These are phyloP conservation scores for Montipora capricornis DNA, from an alignment of 64 coral and sea anemone species.

Conservation along the genomic window DNA sequence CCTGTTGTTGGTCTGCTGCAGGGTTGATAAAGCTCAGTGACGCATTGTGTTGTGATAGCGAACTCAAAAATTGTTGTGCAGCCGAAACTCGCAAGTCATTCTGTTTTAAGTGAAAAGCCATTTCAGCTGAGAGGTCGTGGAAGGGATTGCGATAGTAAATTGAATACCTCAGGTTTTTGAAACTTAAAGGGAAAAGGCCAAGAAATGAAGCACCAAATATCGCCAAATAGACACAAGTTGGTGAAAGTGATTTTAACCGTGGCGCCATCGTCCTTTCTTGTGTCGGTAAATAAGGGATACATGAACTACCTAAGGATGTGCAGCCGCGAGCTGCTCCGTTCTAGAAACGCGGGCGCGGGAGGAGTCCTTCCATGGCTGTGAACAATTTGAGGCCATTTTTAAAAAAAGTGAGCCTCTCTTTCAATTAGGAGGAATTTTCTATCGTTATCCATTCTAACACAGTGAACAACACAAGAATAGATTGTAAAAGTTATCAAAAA, in stretches of 20 bases:
- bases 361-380: too few relatives aligned
- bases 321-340: too few relatives aligned
- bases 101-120: conserved; percentile 45
- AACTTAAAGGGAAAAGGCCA: neutral
- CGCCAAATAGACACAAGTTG: neutral
- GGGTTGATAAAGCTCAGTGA: conserved; percentile 1
- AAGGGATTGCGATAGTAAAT: conserved; percentile 36
- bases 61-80: conserved; percentile 12
- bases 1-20: neutral
- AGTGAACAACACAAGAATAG: too few relatives aligned
- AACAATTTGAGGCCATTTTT: too few relatives aligned
- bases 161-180: conserved; percentile 35
- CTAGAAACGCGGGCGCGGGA: too few relatives aligned
- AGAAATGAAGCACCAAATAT: conserved; percentile 16
- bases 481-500: too few relatives aligned
- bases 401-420: too few relatives aligned
- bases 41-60: neutral
- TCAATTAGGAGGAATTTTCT: too few relatives aligned
- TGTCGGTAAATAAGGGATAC: too few relatives aligned
- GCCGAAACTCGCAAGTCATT: neutral
- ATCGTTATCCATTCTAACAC: too few relatives aligned
- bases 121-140: neutral
- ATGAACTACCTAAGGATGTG: too few relatives aligned
- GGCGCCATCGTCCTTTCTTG: neutral
- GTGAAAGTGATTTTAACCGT: neutral